A percentile compares a stretch with the other conserved stretches of the same genome.
Conservation (phyloP, 2,888 invertebrate genomes). For the Caenorhabditis drosophilae region DNA sequence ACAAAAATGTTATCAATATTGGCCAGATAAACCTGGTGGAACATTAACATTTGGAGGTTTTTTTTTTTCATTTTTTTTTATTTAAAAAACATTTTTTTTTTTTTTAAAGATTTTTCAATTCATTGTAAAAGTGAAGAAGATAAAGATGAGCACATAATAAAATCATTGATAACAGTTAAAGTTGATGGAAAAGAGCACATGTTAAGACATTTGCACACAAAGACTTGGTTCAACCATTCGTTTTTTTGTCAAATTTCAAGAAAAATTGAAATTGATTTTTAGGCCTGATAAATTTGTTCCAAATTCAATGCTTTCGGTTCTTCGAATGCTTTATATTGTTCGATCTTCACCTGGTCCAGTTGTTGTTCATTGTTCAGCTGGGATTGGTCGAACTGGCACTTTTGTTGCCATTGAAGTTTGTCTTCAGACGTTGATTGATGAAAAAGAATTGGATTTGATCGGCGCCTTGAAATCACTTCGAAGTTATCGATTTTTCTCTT, state of each 20-base stretch:
- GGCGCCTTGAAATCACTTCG: slow-evolving; percentile 19
- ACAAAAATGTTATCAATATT: slow-evolving; percentile 29
- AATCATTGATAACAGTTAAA: slow-evolving; percentile 16
- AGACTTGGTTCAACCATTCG: slow-evolving; percentile 13
- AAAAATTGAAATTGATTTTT: neutral
- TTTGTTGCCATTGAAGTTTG: slow-evolving; percentile 37
- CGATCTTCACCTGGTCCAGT: slow-evolving; percentile 24
- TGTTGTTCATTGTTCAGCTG: slow-evolving; percentile 31
- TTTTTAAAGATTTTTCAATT: slow-evolving; percentile 6
- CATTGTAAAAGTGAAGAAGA: slow-evolving; percentile 19
- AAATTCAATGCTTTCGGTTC: slow-evolving; percentile 16
- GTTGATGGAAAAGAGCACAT: slow-evolving; percentile 14
- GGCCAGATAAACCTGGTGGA: slow-evolving; percentile 24
- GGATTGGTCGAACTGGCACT: slow-evolving; percentile 36
- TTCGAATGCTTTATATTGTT: slow-evolving; percentile 33
- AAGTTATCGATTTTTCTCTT: slow-evolving; percentile 9
- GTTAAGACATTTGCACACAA: slow-evolving; percentile 26
- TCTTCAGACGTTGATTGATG: slow-evolving; percentile 28
- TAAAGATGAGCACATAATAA: slow-evolving; percentile 22
- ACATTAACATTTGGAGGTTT: slow-evolving; percentile 10
- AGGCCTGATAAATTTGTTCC: slow-evolving; percentile 36
- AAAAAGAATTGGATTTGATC: slow-evolving; percentile 28
- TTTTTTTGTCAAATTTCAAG: neutral
- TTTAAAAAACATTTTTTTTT: too few species aligned
- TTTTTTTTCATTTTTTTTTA: too few species aligned